These are phyloP conservation scores for Drepanosiphum platanoidis DNA, from an alignment of 2,888 invertebrate genomes.

Conservation along the genomic window DNA sequence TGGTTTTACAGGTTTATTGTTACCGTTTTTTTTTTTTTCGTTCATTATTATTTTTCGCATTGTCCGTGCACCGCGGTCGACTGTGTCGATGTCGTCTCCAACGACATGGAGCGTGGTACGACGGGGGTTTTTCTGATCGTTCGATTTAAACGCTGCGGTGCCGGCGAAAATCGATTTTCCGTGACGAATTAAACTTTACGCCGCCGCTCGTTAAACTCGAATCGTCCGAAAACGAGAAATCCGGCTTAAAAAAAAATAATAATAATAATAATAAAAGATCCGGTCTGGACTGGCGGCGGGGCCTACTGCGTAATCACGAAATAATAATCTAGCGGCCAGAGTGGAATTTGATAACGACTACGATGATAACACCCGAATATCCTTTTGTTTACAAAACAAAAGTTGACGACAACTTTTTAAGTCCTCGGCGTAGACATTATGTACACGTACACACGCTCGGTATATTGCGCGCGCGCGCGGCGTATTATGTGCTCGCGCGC, in stretches of 20 bases:
- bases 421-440: constrained; percentile 33
- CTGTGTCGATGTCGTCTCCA: not conserved
- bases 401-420: constrained; percentile 62
- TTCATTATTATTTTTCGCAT: no score
- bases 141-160: no score
- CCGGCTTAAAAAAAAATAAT: not conserved
- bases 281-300: not conserved
- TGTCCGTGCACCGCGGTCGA: not conserved
- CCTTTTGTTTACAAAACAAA: constrained; percentile 58
- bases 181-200: not conserved
- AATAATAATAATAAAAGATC: no score
- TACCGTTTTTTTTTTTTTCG: not conserved
- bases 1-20: not conserved
- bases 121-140: no score
- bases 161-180: no score
- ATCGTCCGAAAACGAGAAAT: constrained; percentile 21
- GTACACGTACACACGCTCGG: constrained; percentile 4
- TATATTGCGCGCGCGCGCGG: no score
- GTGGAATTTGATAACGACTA: constrained; percentile 56
- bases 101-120: no score
- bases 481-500: no score
- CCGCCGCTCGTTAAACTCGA: not conserved
- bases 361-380: constrained; percentile 45
- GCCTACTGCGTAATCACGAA: constrained; percentile 34
- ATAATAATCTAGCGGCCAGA: constrained; percentile 48